Base-by-base conservation (phyloP, 2,797 vertebrate species). In the Anisognathus igniventris region DNA sequence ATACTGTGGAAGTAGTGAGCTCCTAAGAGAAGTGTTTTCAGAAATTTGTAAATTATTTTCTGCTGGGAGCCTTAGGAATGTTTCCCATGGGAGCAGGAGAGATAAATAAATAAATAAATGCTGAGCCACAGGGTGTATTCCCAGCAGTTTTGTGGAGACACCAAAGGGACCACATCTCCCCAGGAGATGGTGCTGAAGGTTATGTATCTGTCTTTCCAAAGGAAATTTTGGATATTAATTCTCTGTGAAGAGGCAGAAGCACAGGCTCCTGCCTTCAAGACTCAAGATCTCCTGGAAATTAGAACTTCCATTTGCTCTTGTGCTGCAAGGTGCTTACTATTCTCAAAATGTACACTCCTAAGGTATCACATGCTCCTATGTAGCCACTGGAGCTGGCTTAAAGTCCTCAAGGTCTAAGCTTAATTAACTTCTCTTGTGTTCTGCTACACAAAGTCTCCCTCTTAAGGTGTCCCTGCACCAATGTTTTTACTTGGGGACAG, bases 211-310 rank as follows among this genome's bases (percentile, higher is more conserved):
- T 73, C 9, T 71, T 81, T 89, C 60, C 61, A 60, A 35, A 79
- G n/a, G 31, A 73, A 7, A 28, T 28, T 83, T 48, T 51, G 47
- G 17, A 53, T 2, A 0, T 30, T 51, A 50, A 12, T 70, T 82
- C 6, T 66, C 24, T 7, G 5, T n/a, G n/a, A 89, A 51, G 74
- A 85, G 56, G 19, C 42, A 65, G 45, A 60, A 74, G 37, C 12
- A 21, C 1, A 5, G 31, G 3, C 27, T 81, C 31, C 17, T 45
- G 72, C 16, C 33, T 67, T 57, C 0, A 1, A 71, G 42, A 14
- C 19, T 77, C 48, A 74, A 40, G 21, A 61, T n/a, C 13, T 42
- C 21, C 10, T 42, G 18, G 24, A 66, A 68, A 57, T 75, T 10
- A 54, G 53, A 89, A 48, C 7, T 78, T 86, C 20, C 13, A 12